These are phyloP conservation scores for Nasonia oneida DNA, from an alignment of 2,888 invertebrate genomes.

Conservation along the genomic window DNA sequence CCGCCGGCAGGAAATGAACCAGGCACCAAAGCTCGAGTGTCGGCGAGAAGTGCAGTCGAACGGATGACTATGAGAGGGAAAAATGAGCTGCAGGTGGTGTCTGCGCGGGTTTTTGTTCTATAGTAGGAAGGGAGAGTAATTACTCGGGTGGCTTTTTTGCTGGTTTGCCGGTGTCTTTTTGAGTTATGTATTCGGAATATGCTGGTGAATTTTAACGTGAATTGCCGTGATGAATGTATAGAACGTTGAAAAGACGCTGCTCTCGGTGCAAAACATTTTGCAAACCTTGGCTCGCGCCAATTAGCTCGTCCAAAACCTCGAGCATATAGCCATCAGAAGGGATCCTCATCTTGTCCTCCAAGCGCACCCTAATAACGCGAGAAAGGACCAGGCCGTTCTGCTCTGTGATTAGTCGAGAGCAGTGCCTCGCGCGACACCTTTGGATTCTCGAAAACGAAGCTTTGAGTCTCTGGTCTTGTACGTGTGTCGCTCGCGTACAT, in stretches of 20 bases:
- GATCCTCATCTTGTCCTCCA: background rate
- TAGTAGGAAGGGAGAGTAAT: background rate
- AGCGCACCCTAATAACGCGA: slow-evolving; percentile 1
- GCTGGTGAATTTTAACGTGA: background rate
- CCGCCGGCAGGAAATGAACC: slow-evolving; percentile 2
- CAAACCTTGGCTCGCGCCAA: background rate
- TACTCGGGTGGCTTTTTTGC: slow-evolving; percentile 1
- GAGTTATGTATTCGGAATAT: background rate
- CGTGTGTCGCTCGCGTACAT: background rate
- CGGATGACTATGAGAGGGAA: background rate
- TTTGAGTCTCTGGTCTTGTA: background rate
- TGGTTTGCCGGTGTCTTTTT: background rate
- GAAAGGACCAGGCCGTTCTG: background rate
- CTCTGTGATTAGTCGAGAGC: slow-evolving; percentile 15
- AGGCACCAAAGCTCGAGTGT: background rate
- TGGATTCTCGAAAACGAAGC: background rate
- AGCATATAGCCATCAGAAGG: background rate
- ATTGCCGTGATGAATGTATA: background rate
- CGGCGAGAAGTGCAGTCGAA: background rate
- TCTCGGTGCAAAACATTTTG: background rate
- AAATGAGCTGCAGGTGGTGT: background rate
- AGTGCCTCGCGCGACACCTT: background rate
- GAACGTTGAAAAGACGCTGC: too few relatives aligned
- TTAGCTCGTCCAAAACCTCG: background rate
- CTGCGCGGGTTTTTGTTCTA: background rate